Percentiles rank a stretch among this genome's conserved stretches.
Evolutionary conservation across 2,113 vertebrate genomes (phyloP).

Genomic region (Sebastes schlegelii): DNA sequence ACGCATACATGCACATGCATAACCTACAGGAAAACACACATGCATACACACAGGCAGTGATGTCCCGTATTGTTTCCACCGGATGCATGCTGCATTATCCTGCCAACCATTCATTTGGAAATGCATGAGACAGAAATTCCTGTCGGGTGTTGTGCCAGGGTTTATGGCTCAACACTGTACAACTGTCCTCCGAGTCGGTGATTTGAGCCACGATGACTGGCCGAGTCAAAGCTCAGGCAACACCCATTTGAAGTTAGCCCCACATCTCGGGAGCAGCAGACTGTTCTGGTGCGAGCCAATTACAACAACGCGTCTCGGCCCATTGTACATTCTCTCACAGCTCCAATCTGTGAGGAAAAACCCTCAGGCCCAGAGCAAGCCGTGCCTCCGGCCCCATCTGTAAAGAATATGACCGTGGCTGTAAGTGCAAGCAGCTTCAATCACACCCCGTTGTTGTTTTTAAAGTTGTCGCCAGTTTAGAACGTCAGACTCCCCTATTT

Average conservation of each 20-base stretch:
- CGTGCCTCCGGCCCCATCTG: slow-evolving; percentile 54
- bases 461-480: slow-evolving; percentile 20
- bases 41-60: slow-evolving; percentile 1
- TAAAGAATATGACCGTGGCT: slow-evolving; percentile 49
- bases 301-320: slow-evolving; percentile 58
- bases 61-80: slow-evolving; percentile 63
- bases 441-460: slow-evolving; percentile 47
- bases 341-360: slow-evolving; percentile 50
- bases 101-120: slow-evolving; percentile 67
- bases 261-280: slow-evolving; percentile 55
- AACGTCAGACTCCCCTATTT: slow-evolving; percentile 12
- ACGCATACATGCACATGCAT: slow-evolving; percentile 40
- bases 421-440: slow-evolving; percentile 54
- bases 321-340: slow-evolving; percentile 64
- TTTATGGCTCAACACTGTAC: slow-evolving; percentile 61
- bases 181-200: slow-evolving; percentile 59
- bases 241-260: slow-evolving; percentile 61
- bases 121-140: slow-evolving; percentile 63
- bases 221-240: slow-evolving; percentile 65
- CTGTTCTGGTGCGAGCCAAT: slow-evolving; percentile 66
- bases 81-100: slow-evolving; percentile 63
- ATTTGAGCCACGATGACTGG: slow-evolving; percentile 63
- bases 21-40: slow-evolving; percentile 44
- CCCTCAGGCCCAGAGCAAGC: slow-evolving; percentile 13
- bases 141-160: slow-evolving; percentile 54